These are phyloP conservation scores for Ramphastos sulfuratus DNA, from an alignment of 2,113 vertebrate genomes.

Conservation along the genomic window DNA sequence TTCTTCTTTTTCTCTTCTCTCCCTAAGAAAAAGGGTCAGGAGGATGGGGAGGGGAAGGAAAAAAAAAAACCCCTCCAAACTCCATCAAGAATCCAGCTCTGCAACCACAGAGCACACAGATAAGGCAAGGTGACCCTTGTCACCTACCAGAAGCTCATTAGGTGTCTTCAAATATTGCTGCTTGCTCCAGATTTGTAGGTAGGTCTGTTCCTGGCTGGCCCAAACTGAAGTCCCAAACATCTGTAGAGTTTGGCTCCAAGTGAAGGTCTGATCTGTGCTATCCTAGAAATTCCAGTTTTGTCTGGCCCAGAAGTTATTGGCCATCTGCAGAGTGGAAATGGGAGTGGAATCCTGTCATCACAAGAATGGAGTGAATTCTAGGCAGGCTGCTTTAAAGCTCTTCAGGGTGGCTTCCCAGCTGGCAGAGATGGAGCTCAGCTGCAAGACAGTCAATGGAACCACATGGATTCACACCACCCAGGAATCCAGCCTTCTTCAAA, in stretches of 20 bases:
- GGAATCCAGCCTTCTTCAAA: background rate
- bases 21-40: background rate
- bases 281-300: constrained; percentile 35
- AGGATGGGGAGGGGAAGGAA: background rate
- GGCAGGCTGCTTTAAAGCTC: constrained; percentile 18
- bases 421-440: constrained; percentile 13
- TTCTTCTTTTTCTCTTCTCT: background rate
- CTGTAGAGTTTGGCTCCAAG: constrained; percentile 19
- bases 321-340: constrained; percentile 26
- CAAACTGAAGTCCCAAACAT: background rate
- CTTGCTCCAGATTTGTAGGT: background rate
- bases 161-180: background rate
- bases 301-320: constrained; percentile 12
- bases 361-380: background rate
- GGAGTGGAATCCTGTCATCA: constrained; percentile 21
- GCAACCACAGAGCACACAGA: background rate
- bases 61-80: background rate
- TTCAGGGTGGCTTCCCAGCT: background rate
- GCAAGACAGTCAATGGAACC: background rate
- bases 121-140: background rate
- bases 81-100: background rate
- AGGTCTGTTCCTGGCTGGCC: background rate
- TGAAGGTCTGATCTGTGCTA: constrained; percentile 6
- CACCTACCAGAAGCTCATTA: background rate
- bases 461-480: background rate